Percentiles rank a stretch among this genome's conserved stretches.
Evolutionary conservation across 2,113 vertebrate species (phyloP).

Genomic region (Cromileptes altivelis): DNA sequence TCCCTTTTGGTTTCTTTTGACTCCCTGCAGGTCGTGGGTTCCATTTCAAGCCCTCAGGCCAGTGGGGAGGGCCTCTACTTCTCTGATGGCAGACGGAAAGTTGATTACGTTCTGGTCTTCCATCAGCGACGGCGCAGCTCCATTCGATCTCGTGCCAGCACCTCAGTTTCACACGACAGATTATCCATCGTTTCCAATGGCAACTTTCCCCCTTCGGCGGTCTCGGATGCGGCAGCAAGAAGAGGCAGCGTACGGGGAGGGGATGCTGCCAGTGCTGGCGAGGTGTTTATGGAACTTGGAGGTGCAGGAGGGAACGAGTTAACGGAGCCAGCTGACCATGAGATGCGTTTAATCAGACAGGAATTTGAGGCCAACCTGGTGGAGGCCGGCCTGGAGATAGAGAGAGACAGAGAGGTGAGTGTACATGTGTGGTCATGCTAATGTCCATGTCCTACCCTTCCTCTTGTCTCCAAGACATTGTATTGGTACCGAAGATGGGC

Average conservation of each 20-base stretch:
- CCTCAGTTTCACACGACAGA: constrained; percentile 52
- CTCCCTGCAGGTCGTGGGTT: constrained; percentile 65
- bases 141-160: constrained; percentile 31
- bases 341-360: constrained; percentile 89
- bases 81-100: constrained; percentile 91
- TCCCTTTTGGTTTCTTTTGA: background rate
- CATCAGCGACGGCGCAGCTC: constrained; percentile 86
- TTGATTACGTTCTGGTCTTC: constrained; percentile 94
- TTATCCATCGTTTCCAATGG: constrained; percentile 89
- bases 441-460: background rate
- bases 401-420: constrained; percentile 89
- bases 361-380: constrained; percentile 92
- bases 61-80: constrained; percentile 87
- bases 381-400: constrained; percentile 93
- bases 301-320: constrained; percentile 37
- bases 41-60: constrained; percentile 63
- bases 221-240: constrained; percentile 58
- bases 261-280: constrained; percentile 53
- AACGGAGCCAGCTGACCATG: constrained; percentile 87
- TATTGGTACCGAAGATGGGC: background rate
- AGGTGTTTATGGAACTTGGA: constrained; percentile 79
- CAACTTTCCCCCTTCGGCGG: constrained; percentile 75
- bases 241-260: constrained; percentile 39
- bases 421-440: background rate
- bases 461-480: background rate